These are phyloP conservation scores for Darevskia mixta DNA, from an alignment of 2,797 vertebrate genomes.

Conservation along the genomic window DNA sequence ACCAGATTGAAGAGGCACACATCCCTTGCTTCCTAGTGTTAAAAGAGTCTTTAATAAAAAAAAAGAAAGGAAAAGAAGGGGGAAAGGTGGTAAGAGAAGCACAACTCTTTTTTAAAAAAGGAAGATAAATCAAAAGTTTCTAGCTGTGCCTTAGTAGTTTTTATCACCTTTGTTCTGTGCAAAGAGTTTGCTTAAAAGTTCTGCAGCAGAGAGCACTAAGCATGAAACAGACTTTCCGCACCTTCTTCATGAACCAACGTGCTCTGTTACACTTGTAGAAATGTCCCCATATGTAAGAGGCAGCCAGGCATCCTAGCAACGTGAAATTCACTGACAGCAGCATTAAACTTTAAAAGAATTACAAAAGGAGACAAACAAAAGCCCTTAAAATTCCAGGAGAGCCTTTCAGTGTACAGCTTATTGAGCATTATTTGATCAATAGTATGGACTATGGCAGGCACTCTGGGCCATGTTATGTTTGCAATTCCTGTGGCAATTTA, in stretches of 20 bases:
- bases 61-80: slow-evolving; percentile 4
- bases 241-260: not conserved
- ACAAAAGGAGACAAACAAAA: slow-evolving; percentile 8
- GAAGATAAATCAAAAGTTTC: slow-evolving; percentile 5
- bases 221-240: slow-evolving; percentile 10
- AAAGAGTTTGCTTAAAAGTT: slow-evolving; percentile 30
- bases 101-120: not conserved
- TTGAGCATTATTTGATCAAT: slow-evolving; percentile 9
- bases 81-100: slow-evolving; percentile 11
- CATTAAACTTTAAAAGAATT: slow-evolving; percentile 15
- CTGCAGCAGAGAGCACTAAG: not conserved
- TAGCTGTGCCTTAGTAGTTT: slow-evolving; percentile 18
- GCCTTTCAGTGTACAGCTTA: not conserved
- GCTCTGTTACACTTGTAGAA: not conserved
- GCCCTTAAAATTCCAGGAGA: not conserved
- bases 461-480: not conserved
- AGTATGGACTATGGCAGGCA: not conserved
- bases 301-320: slow-evolving; percentile 21
- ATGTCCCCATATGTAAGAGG: not conserved
- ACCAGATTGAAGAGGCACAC: slow-evolving; percentile 23
- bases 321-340: not conserved
- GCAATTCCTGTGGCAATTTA: not conserved
- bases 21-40: slow-evolving; percentile 24
- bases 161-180: slow-evolving; percentile 17
- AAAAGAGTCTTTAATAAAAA: slow-evolving; percentile 33